Evolutionary conservation across 2,797 vertebrate species (phyloP), one percentile per base, ranked within the genome.

Genomic region (Ctenopoma multispine): DNA sequence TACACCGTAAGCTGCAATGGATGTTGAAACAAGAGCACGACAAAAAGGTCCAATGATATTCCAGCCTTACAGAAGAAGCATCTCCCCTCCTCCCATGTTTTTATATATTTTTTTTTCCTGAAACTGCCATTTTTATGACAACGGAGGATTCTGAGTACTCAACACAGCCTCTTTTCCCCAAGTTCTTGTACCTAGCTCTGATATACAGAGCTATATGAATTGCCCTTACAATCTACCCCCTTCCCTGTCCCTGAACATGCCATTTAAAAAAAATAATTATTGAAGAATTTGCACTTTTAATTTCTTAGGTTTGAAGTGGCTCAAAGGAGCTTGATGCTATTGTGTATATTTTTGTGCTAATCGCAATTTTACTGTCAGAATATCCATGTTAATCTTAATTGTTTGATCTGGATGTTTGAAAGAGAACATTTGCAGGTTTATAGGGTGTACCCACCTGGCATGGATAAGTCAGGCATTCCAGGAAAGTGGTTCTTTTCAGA

Each of bases 401-500:
- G 89, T 94, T 92, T 92, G 88, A 93, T 94, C 92, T 93, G 93
- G 92, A 92, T 94, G 92, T 93, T 92, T 93, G 94, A 93, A 92
- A 91, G 87, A 92, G 89, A 93, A 93, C 89, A 92, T 94, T 95
- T 96, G 96, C 96, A 96, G 96, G 96, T 96, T 93, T 94, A 96
- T 96, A 96, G 89, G 97, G 97, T 99, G 97, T 98, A 98, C 97
- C 98, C 97, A 97, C 97, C 97, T 98, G 96, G 96, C 96, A 96
- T 97, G 96, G 96, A 98, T 96, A 97, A 97, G 97, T 99, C 97
- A 98, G 97, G 97, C 97, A 99, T 99, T 99, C 98, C 98, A 99
- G 96, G 93, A 99, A 97, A 97, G 96, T 98, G 96, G 97, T 99
- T 99, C 97, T 99, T 98, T 99, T 99, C 95, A 98, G 97, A 99